Evolutionary conservation across 2,113 vertebrate genomes (phyloP).

Genomic region (Falco punctatus): DNA sequence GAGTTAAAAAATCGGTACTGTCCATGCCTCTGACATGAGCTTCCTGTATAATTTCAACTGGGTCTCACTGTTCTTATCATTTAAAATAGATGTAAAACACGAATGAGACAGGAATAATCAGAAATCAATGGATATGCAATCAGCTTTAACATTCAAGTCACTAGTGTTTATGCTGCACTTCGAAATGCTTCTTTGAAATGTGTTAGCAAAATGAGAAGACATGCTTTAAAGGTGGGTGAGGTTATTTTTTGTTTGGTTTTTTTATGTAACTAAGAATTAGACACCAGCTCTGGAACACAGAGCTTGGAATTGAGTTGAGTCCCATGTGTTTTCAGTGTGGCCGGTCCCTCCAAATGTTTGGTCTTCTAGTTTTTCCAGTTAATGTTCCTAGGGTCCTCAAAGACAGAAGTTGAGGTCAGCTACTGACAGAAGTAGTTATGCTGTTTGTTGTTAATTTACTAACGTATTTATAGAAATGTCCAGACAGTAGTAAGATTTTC

Average conservation of each 20-base stretch:
- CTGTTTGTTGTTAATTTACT: neutral
- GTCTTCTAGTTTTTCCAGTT: neutral
- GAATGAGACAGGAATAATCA: neutral
- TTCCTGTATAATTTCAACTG: neutral
- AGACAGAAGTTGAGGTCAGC: neutral
- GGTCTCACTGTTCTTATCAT: neutral
- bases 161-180: neutral
- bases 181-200: neutral
- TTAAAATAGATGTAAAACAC: neutral
- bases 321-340: accelerated
- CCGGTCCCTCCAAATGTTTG: neutral
- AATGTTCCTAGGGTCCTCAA: neutral
- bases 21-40: neutral
- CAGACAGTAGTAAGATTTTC: neutral
- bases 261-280: neutral
- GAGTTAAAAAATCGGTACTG: neutral
- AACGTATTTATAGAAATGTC: neutral
- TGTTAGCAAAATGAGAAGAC: neutral
- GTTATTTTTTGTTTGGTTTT: neutral
- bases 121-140: neutral
- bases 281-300: neutral
- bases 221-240: neutral
- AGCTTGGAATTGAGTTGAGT: accelerated
- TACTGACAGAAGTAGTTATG: neutral
- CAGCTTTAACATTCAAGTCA: neutral